These are phyloP conservation scores for Danio tinwini DNA, from an alignment of 2,797 vertebrate species.

Conservation along the genomic window DNA sequence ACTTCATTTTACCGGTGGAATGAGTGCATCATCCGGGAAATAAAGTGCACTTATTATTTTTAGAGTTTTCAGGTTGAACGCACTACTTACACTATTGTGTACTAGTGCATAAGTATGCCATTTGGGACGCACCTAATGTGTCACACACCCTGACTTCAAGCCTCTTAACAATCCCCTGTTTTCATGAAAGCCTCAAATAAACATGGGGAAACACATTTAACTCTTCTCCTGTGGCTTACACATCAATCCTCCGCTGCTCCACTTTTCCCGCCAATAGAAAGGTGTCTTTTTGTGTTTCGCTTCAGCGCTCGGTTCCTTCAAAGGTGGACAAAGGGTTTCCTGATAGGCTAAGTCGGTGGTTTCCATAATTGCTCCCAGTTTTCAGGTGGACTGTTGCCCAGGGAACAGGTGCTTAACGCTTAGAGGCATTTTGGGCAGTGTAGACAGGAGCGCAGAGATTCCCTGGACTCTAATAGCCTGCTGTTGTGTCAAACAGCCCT, in stretches of 20 bases:
- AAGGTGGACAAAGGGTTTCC: slow-evolving; percentile 26
- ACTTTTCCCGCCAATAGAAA: slow-evolving; percentile 30
- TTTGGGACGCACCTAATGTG: too few species aligned
- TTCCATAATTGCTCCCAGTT: slow-evolving; percentile 60
- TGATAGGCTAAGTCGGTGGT: slow-evolving; percentile 46
- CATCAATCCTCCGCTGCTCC: slow-evolving; percentile 6
- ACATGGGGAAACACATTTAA: background rate
- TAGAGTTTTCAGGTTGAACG: too few species aligned
- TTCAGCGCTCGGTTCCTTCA: slow-evolving; percentile 21
- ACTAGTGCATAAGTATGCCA: too few species aligned
- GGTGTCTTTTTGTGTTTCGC: slow-evolving; percentile 1
- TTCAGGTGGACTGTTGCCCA: slow-evolving; percentile 51
- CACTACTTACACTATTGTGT: too few species aligned
- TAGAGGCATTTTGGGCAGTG: slow-evolving; percentile 60
- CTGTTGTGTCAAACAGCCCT: slow-evolving; percentile 58
- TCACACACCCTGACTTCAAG: background rate
- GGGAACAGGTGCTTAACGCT: slow-evolving; percentile 72
- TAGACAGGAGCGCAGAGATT: slow-evolving; percentile 55
- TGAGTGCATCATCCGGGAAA: too few species aligned
- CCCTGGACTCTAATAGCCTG: slow-evolving; percentile 57
- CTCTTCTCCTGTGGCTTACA: background rate
- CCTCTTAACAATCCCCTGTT: background rate
- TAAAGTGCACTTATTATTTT: too few species aligned
- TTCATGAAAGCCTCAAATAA: slow-evolving; percentile 38
- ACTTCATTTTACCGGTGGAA: too few species aligned